phyloP scores from a whole-genome alignment of 2,113 vertebrate species.

The Tenebrosternarchus preto region DNA sequence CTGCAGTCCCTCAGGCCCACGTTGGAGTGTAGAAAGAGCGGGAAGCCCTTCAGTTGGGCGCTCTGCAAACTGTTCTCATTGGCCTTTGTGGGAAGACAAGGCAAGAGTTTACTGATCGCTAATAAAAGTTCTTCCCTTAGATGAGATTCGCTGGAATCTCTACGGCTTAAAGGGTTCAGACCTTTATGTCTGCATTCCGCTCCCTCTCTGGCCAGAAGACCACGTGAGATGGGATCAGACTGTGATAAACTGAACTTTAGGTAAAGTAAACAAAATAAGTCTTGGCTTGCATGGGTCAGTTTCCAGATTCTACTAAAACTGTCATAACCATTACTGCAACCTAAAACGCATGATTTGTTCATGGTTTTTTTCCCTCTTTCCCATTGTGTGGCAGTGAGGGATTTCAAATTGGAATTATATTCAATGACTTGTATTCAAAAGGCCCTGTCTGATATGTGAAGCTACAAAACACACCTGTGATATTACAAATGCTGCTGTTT shows the following conservation, averaged over 20 bases:
- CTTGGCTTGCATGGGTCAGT: neutral
- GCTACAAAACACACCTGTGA: too few species aligned
- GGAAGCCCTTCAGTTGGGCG: constrained; percentile 88
- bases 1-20: constrained; percentile 87
- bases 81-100: constrained; percentile 67
- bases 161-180: neutral
- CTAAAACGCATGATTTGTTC: neutral
- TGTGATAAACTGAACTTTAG: constrained; percentile 30
- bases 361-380: neutral
- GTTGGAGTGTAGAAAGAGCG: constrained; percentile 87
- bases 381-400: neutral
- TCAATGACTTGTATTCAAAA: too few species aligned
- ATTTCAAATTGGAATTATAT: too few species aligned
- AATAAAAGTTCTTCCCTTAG: neutral
- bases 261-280: constrained; percentile 22
- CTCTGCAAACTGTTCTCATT: constrained; percentile 90
- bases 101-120: neutral
- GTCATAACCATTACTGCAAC: neutral
- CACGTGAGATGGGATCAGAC: constrained; percentile 33
- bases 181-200: neutral
- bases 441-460: too few species aligned
- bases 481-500: too few species aligned
- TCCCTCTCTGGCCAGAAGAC: constrained; percentile 9
- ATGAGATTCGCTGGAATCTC: neutral
- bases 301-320: constrained; percentile 6